Evolutionary conservation across 2,888 invertebrate species (phyloP).

Genomic region (Agrochola lychnidis): DNA sequence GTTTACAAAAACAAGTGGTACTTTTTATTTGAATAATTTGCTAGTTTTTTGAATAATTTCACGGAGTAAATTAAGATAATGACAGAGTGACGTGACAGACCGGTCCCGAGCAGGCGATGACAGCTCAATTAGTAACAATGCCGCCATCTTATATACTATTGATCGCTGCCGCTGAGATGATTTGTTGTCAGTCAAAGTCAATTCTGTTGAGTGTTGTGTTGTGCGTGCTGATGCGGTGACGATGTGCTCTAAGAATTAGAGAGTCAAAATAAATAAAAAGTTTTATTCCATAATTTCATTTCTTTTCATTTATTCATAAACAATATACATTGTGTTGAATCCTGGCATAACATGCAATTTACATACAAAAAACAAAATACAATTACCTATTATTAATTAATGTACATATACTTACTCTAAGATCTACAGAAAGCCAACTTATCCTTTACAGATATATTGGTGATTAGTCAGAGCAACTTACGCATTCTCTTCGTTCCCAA

Average conservation of each 20-base stretch:
- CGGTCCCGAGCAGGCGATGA: neutral
- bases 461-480: conserved; percentile 1
- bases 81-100: neutral
- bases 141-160: neutral
- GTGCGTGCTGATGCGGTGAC: neutral
- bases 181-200: neutral
- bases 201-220: neutral
- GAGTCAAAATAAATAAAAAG: neutral
- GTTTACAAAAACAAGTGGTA: neutral
- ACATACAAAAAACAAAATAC: too few species aligned
- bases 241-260: neutral
- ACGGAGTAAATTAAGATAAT: neutral
- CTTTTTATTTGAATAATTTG: neutral
- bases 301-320: too few species aligned
- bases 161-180: neutral
- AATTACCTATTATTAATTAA: too few species aligned
- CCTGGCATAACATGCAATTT: too few species aligned
- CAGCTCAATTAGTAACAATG: neutral
- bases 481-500: conserved; percentile 3
- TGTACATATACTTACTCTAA: neutral
- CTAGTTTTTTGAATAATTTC: neutral
- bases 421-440: neutral
- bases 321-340: too few species aligned
- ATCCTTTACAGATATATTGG: neutral
- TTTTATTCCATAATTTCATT: too few species aligned